phyloP scores from a whole-genome alignment of 2,797 vertebrate species.

The Sparidentex hasta region DNA sequence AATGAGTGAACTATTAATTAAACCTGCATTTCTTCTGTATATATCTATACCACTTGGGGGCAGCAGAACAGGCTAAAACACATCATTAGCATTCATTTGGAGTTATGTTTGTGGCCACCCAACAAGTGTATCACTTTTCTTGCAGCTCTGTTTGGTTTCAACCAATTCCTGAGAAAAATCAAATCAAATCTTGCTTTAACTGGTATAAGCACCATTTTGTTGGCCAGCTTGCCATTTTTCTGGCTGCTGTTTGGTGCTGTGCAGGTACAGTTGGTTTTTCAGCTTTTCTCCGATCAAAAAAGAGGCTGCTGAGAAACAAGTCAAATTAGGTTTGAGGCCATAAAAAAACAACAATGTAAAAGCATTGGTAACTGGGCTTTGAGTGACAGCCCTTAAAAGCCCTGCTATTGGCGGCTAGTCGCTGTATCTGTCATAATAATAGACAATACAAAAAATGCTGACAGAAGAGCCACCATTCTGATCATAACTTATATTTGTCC shows the following conservation, averaged over 20 bases:
- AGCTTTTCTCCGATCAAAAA: no score
- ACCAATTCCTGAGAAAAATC: neutral
- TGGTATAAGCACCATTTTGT: neutral
- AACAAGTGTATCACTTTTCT: neutral
- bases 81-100: neutral
- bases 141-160: neutral
- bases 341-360: neutral
- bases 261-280: no score
- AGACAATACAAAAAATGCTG: neutral
- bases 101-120: neutral
- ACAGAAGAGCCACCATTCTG: neutral
- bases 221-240: neutral
- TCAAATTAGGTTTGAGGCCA: neutral
- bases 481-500: neutral
- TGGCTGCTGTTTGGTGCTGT: neutral
- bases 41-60: no score
- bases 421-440: neutral
- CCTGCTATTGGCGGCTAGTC: neutral
- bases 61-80: no score
- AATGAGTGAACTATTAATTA: neutral
- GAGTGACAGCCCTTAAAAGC: neutral
- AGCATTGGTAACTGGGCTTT: neutral
- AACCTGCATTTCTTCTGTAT: no score
- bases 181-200: neutral
- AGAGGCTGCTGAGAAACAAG: neutral